Evolutionary conservation across 2,113 vertebrate species (phyloP), one percentile per base, ranked within the genome.

Genomic region (Aphyosemion australe): DNA sequence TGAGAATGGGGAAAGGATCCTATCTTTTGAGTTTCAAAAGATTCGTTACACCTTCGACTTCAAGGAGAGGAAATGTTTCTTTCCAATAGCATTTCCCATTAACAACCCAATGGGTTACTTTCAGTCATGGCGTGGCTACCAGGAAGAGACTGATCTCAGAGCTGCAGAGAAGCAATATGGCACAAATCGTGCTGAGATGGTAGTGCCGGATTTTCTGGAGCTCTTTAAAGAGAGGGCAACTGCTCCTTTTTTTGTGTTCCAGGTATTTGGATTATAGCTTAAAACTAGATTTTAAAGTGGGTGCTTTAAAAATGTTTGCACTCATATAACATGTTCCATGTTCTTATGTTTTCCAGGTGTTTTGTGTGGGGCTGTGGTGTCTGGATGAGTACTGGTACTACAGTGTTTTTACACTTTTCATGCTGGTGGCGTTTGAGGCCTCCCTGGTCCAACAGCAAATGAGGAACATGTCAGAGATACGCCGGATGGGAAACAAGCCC

Each of bases 361-460:
- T 99, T 72, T 99, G 97, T 2, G 97, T 99, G 69, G 96, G 95
- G 0, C 73, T 99, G 18, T 99, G 97, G 97, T 99, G 97, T 84
- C 85, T 99, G 80, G 97, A 99, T 0, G 97, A 99, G 56, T 99
- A 99, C 53, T 99, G 97, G 97, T 99, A 99, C 78, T 99, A 99
- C 93, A 99, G 97, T 0, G 93, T 99, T 46, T 98, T 99, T 85
- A 99, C 97, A 0, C 93, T 99, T 2, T 96, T 97, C 90, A 99
- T 99, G 97, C 76, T 99, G 61, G 96, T 98, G 73, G 97, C 97
- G 0, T 99, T 99, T 0, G 96, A 99, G 80, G 97, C 97, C 0
- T 99, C 97, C 0, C 87, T 99, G 62, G 97, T 99, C 34, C 97
- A 99, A 85, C 97, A 99, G 77, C 97, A 99, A 81, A 94, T 99